Conservation (phyloP, 2,113 vertebrate genomes). For the Tamias sibiricus region DNA sequence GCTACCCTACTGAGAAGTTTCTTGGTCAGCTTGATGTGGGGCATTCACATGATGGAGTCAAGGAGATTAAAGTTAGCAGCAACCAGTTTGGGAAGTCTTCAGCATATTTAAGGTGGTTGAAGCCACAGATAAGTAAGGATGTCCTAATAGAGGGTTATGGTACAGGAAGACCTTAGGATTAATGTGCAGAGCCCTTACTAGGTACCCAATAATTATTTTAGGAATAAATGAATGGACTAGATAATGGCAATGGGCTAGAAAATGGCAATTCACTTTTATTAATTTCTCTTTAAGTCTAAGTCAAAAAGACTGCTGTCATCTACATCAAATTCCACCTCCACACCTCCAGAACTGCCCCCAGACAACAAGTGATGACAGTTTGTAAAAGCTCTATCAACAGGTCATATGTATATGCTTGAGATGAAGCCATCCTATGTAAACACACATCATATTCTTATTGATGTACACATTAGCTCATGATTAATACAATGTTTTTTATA, state of each 20-base stretch:
- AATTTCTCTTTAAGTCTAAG: conserved; percentile 12
- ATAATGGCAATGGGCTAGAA: background rate
- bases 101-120: background rate
- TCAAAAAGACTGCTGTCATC: background rate
- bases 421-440: background rate
- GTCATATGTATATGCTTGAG: background rate
- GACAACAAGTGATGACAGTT: background rate
- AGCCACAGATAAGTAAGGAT: background rate
- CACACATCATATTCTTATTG: background rate
- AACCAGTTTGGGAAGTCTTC: background rate
- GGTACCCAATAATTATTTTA: background rate
- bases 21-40: background rate
- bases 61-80: background rate
- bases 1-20: background rate
- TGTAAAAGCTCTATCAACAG: background rate
- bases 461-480: background rate
- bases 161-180: background rate
- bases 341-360: background rate
- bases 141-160: background rate
- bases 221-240: background rate
- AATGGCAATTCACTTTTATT: background rate
- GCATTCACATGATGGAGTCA: background rate
- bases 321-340: background rate
- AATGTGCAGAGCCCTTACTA: background rate
- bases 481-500: conserved; percentile 42